Evolutionary conservation across 2,113 vertebrate genomes (phyloP), one percentile per base, ranked within the genome.

Genomic region (Anoura caudifer): DNA sequence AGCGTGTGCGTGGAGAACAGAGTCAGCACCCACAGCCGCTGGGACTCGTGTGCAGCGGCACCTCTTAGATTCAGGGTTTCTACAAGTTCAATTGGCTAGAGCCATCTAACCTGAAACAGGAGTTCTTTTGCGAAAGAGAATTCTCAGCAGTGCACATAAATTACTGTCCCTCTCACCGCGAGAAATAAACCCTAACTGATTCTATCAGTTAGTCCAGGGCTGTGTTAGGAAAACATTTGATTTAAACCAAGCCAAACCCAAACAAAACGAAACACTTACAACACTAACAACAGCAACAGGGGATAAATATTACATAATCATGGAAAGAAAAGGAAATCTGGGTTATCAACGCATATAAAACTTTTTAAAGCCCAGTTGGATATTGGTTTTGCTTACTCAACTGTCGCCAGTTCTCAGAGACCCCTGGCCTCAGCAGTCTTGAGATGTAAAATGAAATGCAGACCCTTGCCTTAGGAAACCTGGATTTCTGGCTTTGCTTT

Each of bases 131-230:
- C 76, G 36, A 76, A 85, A 75, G 41, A 16, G 20, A 76, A 77
- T 50, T 52, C 26, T 85, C 28, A 54, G 45, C 36, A 85, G n/a
- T 28, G 5, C 20, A 43, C 26, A 43, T 0, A 43, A 52, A 43
- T 76, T 28, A 43, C 5, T 41, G 10, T 41, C 26, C 14, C 19
- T 16, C 17, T 33, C 7, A 14, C 13, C 4, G 1, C 8, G 0
- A 7, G 38, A 75, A 41, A 7, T 3, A 43, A 76, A 28, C 5
- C 2, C 28, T 28, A 70, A 73, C 12, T 24, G 10, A 54, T 56
- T 59, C 31, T 76, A 67, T n/a, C 26, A 76, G n/a, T 14, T 73
- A 54, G 10, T 0, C 26, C 36, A 85, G n/a, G 10, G 36, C 28
- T 67, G 2, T 11, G 22, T 65, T 52, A 54, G 56, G 43, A 92